Evolutionary conservation across 2,797 vertebrate genomes (phyloP).

Genomic region (Rhodeus uyekii): DNA sequence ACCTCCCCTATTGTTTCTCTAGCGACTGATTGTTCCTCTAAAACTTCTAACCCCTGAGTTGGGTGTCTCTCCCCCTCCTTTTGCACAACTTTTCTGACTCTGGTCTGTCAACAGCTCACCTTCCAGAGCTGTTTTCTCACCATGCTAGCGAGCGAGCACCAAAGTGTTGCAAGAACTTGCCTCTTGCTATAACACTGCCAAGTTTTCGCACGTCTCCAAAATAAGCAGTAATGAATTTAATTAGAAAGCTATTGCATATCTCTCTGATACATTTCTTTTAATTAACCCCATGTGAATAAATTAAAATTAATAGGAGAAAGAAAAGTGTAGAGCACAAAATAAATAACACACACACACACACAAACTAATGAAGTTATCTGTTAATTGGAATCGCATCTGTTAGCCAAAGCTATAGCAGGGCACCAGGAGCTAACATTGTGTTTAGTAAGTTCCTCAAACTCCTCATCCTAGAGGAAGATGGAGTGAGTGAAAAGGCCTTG

Average conservation of each 20-base stretch:
- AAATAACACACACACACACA: slow-evolving; percentile 42
- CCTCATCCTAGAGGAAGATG: neutral
- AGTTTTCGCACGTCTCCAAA: slow-evolving; percentile 71
- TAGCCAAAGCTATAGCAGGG: slow-evolving; percentile 75
- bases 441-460: slow-evolving; percentile 70
- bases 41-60: slow-evolving; percentile 60
- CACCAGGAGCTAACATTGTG: slow-evolving; percentile 76
- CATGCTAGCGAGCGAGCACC: slow-evolving; percentile 64
- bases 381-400: slow-evolving; percentile 79
- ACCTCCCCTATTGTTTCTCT: slow-evolving; percentile 49
- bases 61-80: slow-evolving; percentile 54
- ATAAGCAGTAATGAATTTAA: slow-evolving; percentile 81
- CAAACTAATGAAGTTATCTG: slow-evolving; percentile 79
- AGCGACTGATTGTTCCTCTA: slow-evolving; percentile 55
- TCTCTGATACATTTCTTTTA: slow-evolving; percentile 83
- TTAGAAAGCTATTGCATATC: slow-evolving; percentile 83
- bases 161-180: slow-evolving; percentile 76
- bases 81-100: slow-evolving; percentile 47
- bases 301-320: slow-evolving; percentile 82
- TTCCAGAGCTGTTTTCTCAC: slow-evolving; percentile 71
- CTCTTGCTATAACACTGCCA: slow-evolving; percentile 80
- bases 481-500: slow-evolving; percentile 64
- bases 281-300: slow-evolving; percentile 88
- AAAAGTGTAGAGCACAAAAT: slow-evolving; percentile 67
- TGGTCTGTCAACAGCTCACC: slow-evolving; percentile 62